A percentile compares a stretch with the other conserved stretches of the same genome.
These are phyloP conservation scores for Melanotaenia pygmaea DNA, from an alignment of 2,797 vertebrate species.

Conservation along the genomic window DNA sequence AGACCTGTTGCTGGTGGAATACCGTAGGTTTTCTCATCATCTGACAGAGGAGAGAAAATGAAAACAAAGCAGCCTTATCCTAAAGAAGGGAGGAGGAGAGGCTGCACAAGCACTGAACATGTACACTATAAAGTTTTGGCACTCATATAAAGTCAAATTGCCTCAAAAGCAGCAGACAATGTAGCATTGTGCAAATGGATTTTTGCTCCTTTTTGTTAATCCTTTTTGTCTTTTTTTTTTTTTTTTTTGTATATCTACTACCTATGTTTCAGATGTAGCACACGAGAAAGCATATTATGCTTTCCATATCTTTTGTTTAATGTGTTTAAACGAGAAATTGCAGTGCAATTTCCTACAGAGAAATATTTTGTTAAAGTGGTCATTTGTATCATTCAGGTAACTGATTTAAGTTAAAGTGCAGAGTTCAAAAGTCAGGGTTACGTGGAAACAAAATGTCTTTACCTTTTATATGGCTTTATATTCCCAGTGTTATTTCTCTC, in stretches of 20 bases:
- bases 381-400: slow-evolving; percentile 78
- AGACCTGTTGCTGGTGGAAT: slow-evolving; percentile 83
- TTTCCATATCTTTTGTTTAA: slow-evolving; percentile 72
- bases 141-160: slow-evolving; percentile 87
- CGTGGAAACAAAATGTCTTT: slow-evolving; percentile 68
- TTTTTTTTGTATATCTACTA: slow-evolving; percentile 77
- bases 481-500: slow-evolving; percentile 62
- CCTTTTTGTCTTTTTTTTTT: not conserved
- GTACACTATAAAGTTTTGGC: slow-evolving; percentile 97
- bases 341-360: slow-evolving; percentile 83
- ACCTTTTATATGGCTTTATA: slow-evolving; percentile 70
- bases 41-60: slow-evolving; percentile 81
- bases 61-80: slow-evolving; percentile 70
- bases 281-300: slow-evolving; percentile 80
- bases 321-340: slow-evolving; percentile 74
- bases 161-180: slow-evolving; percentile 97
- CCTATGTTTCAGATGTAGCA: slow-evolving; percentile 88
- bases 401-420: slow-evolving; percentile 73
- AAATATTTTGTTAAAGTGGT: slow-evolving; percentile 71
- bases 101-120: slow-evolving; percentile 94
- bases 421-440: slow-evolving; percentile 79
- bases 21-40: slow-evolving; percentile 80
- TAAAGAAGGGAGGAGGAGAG: slow-evolving; percentile 81
- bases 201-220: slow-evolving; percentile 73
- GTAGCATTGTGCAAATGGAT: slow-evolving; percentile 98